Conservation (phyloP, 2,888 invertebrate genomes). For the Sussaba pulchella region DNA sequence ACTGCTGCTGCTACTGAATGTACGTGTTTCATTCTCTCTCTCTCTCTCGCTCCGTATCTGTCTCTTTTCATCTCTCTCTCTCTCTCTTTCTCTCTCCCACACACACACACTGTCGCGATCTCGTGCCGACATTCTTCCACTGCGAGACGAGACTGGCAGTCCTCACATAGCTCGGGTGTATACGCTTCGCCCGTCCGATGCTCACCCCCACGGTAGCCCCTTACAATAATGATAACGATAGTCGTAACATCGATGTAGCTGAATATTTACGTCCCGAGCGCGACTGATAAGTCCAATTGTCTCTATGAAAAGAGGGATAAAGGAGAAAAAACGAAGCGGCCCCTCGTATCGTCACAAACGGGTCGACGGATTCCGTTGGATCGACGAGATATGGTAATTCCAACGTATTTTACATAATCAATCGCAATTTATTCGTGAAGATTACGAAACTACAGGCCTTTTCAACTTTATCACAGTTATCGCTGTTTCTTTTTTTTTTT, state of each 20-base stretch:
- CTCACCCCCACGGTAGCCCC: neutral
- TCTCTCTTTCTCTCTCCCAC: too few species aligned
- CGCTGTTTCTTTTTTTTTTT: neutral
- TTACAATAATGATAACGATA: neutral
- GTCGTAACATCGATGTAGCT: conserved; percentile 63
- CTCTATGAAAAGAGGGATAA: conserved; percentile 65
- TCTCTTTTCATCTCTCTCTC: conserved; percentile 20
- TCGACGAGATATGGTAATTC: too few species aligned
- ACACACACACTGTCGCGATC: neutral
- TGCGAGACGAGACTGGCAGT: conserved; percentile 10
- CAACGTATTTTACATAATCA: conserved; percentile 1
- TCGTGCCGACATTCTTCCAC: neutral
- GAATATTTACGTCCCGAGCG: conserved; percentile 41
- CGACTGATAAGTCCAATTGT: conserved; percentile 37
- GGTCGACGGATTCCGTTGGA: too few species aligned
- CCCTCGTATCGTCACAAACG: neutral
- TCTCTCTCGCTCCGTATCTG: too few species aligned
- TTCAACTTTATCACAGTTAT: neutral
- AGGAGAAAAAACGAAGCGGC: conserved; percentile 47
- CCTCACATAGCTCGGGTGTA: conserved; percentile 5
- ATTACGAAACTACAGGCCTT: conserved; percentile 4
- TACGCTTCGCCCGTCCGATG: neutral
- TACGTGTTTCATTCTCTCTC: conserved; percentile 23
- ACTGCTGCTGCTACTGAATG: conserved; percentile 13
- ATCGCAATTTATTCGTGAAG: neutral